These are phyloP conservation scores for Cheilinus undulatus DNA, from an alignment of 2,113 vertebrate genomes.

Conservation along the genomic window DNA sequence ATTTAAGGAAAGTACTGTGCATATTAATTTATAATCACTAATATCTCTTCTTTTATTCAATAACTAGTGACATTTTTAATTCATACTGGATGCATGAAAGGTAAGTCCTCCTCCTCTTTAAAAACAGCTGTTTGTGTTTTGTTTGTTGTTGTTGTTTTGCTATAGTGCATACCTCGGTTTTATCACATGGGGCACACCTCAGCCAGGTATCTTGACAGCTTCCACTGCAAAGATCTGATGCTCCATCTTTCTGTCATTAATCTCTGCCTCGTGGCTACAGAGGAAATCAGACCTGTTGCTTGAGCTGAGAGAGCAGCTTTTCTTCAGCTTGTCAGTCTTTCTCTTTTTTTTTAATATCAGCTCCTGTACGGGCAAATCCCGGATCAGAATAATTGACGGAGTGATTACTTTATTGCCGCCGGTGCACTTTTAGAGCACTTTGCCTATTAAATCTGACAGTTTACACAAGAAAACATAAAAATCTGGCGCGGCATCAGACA, in stretches of 20 bases:
- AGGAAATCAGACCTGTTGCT: slow-evolving; percentile 40
- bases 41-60: too few relatives aligned
- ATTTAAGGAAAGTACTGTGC: too few relatives aligned
- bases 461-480: background rate
- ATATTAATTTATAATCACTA: too few relatives aligned
- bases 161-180: background rate
- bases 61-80: too few relatives aligned
- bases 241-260: slow-evolving; percentile 2
- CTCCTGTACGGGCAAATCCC: slow-evolving; percentile 39
- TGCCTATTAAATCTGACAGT: slow-evolving; percentile 47
- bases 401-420: slow-evolving; percentile 9
- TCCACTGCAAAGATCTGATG: slow-evolving; percentile 6
- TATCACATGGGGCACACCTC: slow-evolving; percentile 32
- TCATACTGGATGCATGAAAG: too few relatives aligned
- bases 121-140: too few relatives aligned
- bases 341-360: background rate
- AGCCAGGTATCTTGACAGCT: slow-evolving; percentile 13
- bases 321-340: background rate
- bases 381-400: slow-evolving; percentile 11
- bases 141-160: background rate
- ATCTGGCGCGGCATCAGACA: slow-evolving; percentile 15
- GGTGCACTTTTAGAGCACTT: slow-evolving; percentile 4
- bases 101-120: too few relatives aligned
- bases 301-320: background rate
- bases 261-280: background rate